These are phyloP conservation scores for Chrysina gloriosa DNA, from an alignment of 2,888 invertebrate genomes.

Conservation along the genomic window DNA sequence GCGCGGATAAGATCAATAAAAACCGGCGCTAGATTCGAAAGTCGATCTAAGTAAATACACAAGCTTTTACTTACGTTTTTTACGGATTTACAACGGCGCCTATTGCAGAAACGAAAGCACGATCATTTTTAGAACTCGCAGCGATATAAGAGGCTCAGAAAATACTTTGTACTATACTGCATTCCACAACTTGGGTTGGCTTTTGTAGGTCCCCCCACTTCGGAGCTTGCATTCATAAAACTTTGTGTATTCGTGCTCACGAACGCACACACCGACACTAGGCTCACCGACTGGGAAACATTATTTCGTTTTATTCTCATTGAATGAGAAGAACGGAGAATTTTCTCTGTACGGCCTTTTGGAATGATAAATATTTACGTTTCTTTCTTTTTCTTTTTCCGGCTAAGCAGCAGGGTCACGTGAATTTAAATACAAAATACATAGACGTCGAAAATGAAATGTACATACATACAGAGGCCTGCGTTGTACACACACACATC, in stretches of 20 bases:
- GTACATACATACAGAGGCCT: background rate
- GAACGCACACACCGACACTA: background rate
- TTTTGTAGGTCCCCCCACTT: constrained; percentile 25
- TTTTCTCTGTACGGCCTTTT: constrained; percentile 6
- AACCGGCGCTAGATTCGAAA: constrained; percentile 24
- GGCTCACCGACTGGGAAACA: background rate
- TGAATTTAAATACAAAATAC: background rate
- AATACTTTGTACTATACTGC: constrained; percentile 23
- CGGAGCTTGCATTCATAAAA: constrained; percentile 29
- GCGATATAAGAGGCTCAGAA: constrained; percentile 14
- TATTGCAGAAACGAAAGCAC: background rate
- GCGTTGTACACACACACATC: background rate
- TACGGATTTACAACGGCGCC: background rate
- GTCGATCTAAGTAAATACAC: background rate
- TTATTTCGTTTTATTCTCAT: constrained; percentile 34
- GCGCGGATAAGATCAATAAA: constrained; percentile 12
- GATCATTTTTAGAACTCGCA: constrained; percentile 10
- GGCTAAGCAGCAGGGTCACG: background rate
- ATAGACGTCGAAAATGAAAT: no score
- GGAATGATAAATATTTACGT: constrained; percentile 23
- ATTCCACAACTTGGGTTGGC: constrained; percentile 33
- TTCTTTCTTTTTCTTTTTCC: background rate
- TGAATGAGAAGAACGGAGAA: constrained; percentile 9
- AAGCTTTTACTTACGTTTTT: constrained; percentile 13
- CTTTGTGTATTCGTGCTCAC: constrained; percentile 2